Evolutionary conservation across 2,888 invertebrate species (phyloP).

Genomic region (Xanthorhoe designata): DNA sequence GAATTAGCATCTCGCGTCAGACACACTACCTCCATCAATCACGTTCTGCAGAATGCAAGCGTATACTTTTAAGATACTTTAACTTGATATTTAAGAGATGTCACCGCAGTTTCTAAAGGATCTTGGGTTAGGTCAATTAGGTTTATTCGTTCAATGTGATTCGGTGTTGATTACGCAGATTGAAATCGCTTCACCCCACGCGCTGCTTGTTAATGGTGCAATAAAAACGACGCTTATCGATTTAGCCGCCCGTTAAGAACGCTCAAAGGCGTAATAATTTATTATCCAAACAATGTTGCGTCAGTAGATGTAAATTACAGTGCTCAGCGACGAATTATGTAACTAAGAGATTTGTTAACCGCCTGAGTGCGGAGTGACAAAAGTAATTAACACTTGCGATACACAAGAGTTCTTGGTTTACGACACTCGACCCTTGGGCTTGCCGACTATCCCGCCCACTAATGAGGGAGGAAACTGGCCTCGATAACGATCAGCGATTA

Average conservation of each 20-base stretch:
- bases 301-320: conserved; percentile 75
- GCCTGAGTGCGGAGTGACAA: conserved; percentile 76
- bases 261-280: conserved; percentile 78
- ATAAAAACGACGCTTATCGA: conserved; percentile 83
- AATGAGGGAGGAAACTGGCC: conserved; percentile 66
- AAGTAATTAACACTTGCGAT: conserved; percentile 83
- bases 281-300: conserved; percentile 79
- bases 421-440: conserved; percentile 69
- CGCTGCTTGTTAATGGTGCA: conserved; percentile 79
- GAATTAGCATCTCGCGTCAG: background rate
- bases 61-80: background rate
- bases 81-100: conserved; percentile 9
- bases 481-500: conserved; percentile 68
- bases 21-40: background rate
- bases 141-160: conserved; percentile 59
- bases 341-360: conserved; percentile 78
- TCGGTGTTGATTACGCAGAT: conserved; percentile 79
- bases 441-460: conserved; percentile 56
- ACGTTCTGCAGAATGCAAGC: too few species aligned
- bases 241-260: conserved; percentile 78
- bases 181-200: conserved; percentile 78
- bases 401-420: conserved; percentile 75
- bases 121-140: conserved; percentile 60
- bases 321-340: conserved; percentile 72
- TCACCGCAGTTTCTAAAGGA: conserved; percentile 50